Evolutionary conservation across 2,888 invertebrate species (phyloP).

Genomic region (Oxystoma pomonae): DNA sequence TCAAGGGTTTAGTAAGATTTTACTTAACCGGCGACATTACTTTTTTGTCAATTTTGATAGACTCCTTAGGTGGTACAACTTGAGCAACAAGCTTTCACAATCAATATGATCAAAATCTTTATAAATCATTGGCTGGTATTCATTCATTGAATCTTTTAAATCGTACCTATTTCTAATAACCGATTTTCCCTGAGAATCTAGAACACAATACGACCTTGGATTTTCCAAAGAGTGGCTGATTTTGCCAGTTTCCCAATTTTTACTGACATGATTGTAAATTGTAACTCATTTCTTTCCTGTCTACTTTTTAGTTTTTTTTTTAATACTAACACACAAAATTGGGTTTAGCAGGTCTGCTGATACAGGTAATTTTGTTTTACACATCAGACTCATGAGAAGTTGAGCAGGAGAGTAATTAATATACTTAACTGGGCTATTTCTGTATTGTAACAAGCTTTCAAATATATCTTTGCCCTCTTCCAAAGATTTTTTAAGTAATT

Average conservation of each 20-base stretch:
- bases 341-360: constrained; percentile 11
- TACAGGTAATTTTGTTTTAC: constrained; percentile 19
- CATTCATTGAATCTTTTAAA: not conserved
- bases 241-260: too few species aligned
- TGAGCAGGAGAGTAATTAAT: constrained; percentile 6
- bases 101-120: too few species aligned
- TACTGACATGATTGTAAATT: not conserved
- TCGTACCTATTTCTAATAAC: not conserved
- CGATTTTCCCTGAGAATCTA: not conserved
- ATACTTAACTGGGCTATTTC: not conserved
- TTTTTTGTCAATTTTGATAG: too few species aligned
- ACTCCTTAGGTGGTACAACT: too few species aligned
- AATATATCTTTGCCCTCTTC: constrained; percentile 1
- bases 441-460: not conserved
- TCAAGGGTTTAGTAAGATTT: too few species aligned
- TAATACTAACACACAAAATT: constrained; percentile 6
- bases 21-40: too few species aligned
- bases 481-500: not conserved
- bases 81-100: too few species aligned
- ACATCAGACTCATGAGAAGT: constrained; percentile 14
- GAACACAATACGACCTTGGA: not conserved
- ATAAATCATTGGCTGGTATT: not conserved
- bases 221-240: not conserved
- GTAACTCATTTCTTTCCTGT: not conserved
- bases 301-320: not conserved